Evolutionary conservation across 1,140 invertebrate species (phyloP).

Genomic region (Tetramorium alpestre): DNA sequence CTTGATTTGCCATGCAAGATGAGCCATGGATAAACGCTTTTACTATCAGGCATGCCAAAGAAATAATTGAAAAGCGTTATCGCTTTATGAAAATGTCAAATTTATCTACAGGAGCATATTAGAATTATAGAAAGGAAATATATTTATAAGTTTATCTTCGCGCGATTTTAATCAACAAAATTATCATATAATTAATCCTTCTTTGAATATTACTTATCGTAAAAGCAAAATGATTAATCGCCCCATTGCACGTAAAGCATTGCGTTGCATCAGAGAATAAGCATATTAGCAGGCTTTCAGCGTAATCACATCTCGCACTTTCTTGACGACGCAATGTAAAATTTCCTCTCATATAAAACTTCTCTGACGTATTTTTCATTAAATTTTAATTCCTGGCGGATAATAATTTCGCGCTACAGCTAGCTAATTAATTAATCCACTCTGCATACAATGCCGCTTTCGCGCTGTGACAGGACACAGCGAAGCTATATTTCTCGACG

Average conservation of each 20-base stretch:
- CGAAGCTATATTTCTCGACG: constrained; percentile 21
- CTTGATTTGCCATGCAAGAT: constrained; percentile 2
- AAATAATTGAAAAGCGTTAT: neutral
- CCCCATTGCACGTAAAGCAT: neutral
- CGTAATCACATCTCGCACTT: constrained; percentile 15
- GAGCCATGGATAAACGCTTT: neutral
- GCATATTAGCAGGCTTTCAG: neutral
- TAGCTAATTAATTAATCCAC: constrained; percentile 31
- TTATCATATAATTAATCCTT: constrained; percentile 5
- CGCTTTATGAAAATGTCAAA: neutral
- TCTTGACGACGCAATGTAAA: neutral
- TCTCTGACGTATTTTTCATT: neutral
- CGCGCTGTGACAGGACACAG: neutral
- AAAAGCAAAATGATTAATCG: constrained; percentile 5
- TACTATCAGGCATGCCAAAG: neutral
- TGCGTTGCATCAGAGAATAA: neutral
- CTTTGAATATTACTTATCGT: neutral
- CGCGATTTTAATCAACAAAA: neutral
- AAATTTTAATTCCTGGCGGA: constrained; percentile 1
- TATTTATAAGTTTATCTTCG: neutral
- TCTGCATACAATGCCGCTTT: neutral
- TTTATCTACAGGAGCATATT: neutral
- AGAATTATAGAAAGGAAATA: neutral
- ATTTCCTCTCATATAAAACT: neutral
- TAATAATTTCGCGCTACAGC: constrained; percentile 8